Percentiles rank a stretch among this genome's conserved stretches.
Evolutionary conservation across 2,113 vertebrate genomes (phyloP).

Genomic region (Asarcornis scutulata): DNA sequence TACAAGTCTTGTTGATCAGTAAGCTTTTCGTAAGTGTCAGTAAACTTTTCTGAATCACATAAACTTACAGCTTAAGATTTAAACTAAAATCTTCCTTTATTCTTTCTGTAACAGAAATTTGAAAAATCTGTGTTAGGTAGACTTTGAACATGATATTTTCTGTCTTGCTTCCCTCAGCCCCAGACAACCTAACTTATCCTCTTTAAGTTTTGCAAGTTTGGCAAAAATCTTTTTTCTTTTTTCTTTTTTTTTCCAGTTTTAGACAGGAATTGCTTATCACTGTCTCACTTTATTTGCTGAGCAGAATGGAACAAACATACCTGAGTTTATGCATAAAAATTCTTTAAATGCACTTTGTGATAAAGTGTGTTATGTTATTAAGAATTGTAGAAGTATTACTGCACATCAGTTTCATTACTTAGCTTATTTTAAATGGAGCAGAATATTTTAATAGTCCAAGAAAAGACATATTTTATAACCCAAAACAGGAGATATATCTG

Average conservation of each 20-base stretch:
- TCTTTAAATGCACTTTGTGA: conserved; percentile 59
- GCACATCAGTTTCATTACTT: conserved; percentile 66
- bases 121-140: background rate
- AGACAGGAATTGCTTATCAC: background rate
- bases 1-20: conserved; percentile 50
- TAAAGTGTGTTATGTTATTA: conserved; percentile 64
- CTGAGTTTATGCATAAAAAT: conserved; percentile 55
- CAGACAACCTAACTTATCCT: background rate
- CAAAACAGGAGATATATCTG: conserved; percentile 68
- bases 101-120: background rate
- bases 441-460: conserved; percentile 76
- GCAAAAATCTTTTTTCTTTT: background rate
- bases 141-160: background rate
- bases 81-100: conserved; percentile 17
- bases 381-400: conserved; percentile 71
- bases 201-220: conserved; percentile 3
- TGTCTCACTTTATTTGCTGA: conserved; percentile 31
- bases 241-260: conserved; percentile 2
- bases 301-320: conserved; percentile 12
- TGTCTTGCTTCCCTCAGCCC: background rate
- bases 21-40: conserved; percentile 29
- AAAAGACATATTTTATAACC: conserved; percentile 71
- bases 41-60: conserved; percentile 48
- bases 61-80: conserved; percentile 42
- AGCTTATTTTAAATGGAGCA: conserved; percentile 74